Percentiles rank a stretch among this genome's conserved stretches.
phyloP scores from a whole-genome alignment of 2,797 vertebrate species.

The Varecia variegata region DNA sequence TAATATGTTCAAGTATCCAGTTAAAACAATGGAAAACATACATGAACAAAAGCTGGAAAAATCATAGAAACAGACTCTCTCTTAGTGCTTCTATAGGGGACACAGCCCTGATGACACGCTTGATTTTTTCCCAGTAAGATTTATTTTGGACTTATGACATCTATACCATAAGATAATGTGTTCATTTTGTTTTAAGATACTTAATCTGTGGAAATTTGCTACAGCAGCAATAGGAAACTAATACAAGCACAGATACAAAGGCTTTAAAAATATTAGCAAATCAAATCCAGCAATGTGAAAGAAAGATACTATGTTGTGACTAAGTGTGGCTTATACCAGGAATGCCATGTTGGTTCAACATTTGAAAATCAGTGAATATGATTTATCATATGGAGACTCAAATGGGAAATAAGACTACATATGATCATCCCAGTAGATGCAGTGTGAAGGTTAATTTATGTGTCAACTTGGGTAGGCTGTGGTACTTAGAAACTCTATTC shows the following conservation, averaged over 20 bases:
- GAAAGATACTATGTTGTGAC: not conserved
- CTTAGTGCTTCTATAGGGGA: not conserved
- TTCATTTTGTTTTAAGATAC: not conserved
- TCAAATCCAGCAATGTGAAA: not conserved
- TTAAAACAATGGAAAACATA: not conserved
- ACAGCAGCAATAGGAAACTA: not conserved
- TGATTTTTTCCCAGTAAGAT: not conserved
- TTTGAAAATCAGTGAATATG: not conserved
- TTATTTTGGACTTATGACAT: not conserved
- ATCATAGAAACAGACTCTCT: not conserved
- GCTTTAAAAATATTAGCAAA: not conserved
- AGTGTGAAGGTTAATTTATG: not conserved
- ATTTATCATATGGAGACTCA: not conserved
- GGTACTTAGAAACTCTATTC: not conserved
- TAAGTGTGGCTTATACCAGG: not conserved
- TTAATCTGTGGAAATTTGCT: not conserved
- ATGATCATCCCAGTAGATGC: not conserved
- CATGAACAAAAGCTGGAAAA: not conserved
- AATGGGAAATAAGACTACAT: not conserved
- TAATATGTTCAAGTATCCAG: not conserved
- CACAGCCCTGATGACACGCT: not conserved
- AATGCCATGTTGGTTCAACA: not conserved
- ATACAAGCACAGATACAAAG: not conserved
- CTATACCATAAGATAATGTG: not conserved
- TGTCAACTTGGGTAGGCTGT: not conserved